Conservation (phyloP, 2,888 invertebrate species). For the Nomada lathburiana region DNA sequence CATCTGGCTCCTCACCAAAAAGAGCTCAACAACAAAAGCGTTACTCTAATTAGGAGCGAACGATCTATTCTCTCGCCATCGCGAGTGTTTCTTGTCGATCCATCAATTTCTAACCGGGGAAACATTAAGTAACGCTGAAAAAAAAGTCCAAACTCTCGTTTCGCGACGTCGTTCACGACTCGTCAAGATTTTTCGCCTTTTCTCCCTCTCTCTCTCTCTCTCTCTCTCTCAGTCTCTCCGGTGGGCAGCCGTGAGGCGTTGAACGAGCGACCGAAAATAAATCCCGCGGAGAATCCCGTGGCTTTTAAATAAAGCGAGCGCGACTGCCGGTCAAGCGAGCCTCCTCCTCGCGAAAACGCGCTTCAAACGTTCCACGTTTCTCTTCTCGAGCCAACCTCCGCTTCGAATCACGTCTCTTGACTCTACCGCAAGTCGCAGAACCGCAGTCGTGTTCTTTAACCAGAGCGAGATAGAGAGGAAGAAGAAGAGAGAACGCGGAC, state of each 20-base stretch:
- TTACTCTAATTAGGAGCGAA: neutral
- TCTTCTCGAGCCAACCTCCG: neutral
- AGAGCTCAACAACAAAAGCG: neutral
- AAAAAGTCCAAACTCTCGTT: slow-evolving; percentile 22
- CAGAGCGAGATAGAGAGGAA: neutral
- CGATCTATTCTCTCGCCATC: neutral
- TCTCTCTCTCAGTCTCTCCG: slow-evolving; percentile 28
- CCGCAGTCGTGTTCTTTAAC: too few relatives aligned
- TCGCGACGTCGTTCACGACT: slow-evolving; percentile 47
- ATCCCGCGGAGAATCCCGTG: slow-evolving; percentile 76
- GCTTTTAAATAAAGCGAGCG: slow-evolving; percentile 80
- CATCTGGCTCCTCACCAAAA: slow-evolving; percentile 11
- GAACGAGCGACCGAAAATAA: slow-evolving; percentile 79
- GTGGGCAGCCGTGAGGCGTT: slow-evolving; percentile 66
- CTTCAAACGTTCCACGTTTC: slow-evolving; percentile 43
- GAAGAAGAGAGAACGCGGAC: neutral
- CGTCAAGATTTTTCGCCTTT: neutral
- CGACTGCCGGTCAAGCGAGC: slow-evolving; percentile 62
- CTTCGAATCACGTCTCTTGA: slow-evolving; percentile 1
- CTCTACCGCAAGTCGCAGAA: too few relatives aligned
- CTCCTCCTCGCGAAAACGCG: slow-evolving; percentile 59
- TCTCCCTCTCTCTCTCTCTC: slow-evolving; percentile 45
- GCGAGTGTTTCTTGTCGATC: too few relatives aligned
- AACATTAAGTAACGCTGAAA: neutral
- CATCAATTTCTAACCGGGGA: neutral